These are phyloP conservation scores for Eumerus sabulonum DNA, from an alignment of 2,888 invertebrate genomes.

Conservation along the genomic window DNA sequence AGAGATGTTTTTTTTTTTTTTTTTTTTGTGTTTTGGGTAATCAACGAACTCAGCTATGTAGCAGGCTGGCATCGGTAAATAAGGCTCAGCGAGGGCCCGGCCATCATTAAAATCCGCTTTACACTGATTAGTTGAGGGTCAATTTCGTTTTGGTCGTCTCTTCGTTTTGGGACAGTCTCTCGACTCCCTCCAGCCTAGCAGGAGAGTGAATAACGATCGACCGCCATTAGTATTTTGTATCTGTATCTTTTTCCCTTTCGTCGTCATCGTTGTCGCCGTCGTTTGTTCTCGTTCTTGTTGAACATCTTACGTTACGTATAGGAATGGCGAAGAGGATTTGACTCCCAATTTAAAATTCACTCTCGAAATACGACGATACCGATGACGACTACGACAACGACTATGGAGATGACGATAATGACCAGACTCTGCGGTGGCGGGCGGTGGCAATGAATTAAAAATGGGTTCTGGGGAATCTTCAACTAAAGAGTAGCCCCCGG, in stretches of 20 bases:
- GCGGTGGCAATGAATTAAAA: slow-evolving; percentile 65
- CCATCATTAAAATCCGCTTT: slow-evolving; percentile 69
- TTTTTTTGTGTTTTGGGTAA: slow-evolving; percentile 46
- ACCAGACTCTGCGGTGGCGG: slow-evolving; percentile 19
- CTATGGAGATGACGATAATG: slow-evolving; percentile 24
- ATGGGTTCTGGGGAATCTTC: slow-evolving; percentile 58
- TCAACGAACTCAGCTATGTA: slow-evolving; percentile 39
- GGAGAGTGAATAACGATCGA: slow-evolving; percentile 11
- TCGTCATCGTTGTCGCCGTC: too few relatives aligned
- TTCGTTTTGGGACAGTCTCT: slow-evolving; percentile 49
- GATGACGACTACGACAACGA: slow-evolving; percentile 30
- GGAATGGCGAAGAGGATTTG: slow-evolving; percentile 43
- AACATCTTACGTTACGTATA: too few relatives aligned
- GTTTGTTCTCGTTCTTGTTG: too few relatives aligned
- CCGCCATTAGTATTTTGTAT: slow-evolving; percentile 27
- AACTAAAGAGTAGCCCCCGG: slow-evolving; percentile 16
- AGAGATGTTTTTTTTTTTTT: too few relatives aligned
- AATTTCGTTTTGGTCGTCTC: slow-evolving; percentile 33
- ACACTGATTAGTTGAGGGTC: slow-evolving; percentile 68
- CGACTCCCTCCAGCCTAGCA: neutral
- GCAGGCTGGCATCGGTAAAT: slow-evolving; percentile 57
- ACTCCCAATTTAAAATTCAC: slow-evolving; percentile 66
- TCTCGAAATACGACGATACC: slow-evolving; percentile 30
- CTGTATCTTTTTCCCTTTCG: slow-evolving; percentile 13
- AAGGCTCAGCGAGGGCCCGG: slow-evolving; percentile 67